Base-by-base conservation (phyloP, 1,140 invertebrate species). In the Drosophila fuyamai region DNA sequence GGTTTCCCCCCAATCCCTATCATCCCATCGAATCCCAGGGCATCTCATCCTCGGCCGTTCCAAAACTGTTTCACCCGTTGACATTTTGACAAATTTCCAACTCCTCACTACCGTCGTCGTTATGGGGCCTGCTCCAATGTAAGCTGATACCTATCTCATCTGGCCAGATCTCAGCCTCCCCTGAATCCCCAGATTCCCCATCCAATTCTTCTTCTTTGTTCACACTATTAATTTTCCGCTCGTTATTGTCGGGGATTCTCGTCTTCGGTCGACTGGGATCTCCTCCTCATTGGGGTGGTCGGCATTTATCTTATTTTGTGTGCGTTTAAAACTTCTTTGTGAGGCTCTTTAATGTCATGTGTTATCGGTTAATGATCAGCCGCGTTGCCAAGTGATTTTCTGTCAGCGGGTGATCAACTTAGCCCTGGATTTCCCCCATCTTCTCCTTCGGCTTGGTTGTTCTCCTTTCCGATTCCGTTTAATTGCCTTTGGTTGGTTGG, bases 141-240 rank as follows among this genome's bases (percentile, higher is more conserved):
- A 86, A 90, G 81, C 86, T 86, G 85, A 88, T 88, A 88, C 84
- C 85, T 90, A 85, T 90, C 82, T 91, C 55, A 72, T 54, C 76
- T 86, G 67, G 16, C 76, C 66, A 74, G 79, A 80, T 77, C 72
- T 77, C 66, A 57, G 65, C 53, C 55, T 67, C 60, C 51, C 66
- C 58, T 8, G 9, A 23, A 50, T 32, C 13, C 13, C 47, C 43
- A 12, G 6, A 60, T 44, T 40, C 57, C 54, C 38, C 14, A 32
- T 32, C 8, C n/a, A 55, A 56, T 38, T 48, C 79, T 60, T 74
- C 53, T 51, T 72, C 68, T 48, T 70, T 58, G 82, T 89, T 91
- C 89, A 91, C 89, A 91, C 89, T 91, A 91, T 91, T 91, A 91
- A 91, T 91, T 91, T 88, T 91, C 84, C 84, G 84, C 84, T 88